Evolutionary conservation across 2,113 vertebrate species (phyloP), one percentile per base, ranked within the genome.

Genomic region (Noturus placidus): DNA sequence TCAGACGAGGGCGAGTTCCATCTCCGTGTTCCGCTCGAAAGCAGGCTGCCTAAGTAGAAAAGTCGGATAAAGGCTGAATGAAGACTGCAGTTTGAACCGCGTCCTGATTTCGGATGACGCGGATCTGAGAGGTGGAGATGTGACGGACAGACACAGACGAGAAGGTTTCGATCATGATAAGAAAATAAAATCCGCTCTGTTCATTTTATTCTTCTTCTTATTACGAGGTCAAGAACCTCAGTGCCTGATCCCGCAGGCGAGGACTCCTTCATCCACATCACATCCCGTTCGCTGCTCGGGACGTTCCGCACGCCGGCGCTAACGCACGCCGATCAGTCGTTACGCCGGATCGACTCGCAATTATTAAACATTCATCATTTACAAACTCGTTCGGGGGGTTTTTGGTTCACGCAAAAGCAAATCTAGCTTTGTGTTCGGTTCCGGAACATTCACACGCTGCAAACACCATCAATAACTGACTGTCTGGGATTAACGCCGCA

Each of bases 161-260:
- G 3, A 2, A 1, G 11, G 11, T 20, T 19, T 2, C 5, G 5
- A 42, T 42, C 25, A 11, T 46, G 20, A 9, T 42, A 13, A 27
- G 70, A 67, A 30, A 15, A 74, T 1, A 22, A 25, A 9, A 19
- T 74, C 70, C 17, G 17, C 14, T 50, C 46, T 7, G 2, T 3
- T 52, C 27, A 1, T 42, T 11, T 38, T 17, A 33, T 82, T 61
- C 56, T 27, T 56, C 5, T 15, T 35, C 0, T 25, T 38, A 35
- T n/a, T 22, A 30, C 1, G 6, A 52, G 65, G 8, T 33, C 57
- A 38, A 27, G 6, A 87, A 65, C 65, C 65, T 61, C 87, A 56
- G 57, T 11, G 85, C 89, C 89, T 84, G 89, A 14, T 78, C 89
- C 89, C 77, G 89, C 89, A 90, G 89, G 87, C 87, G 52, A 84